Evolutionary conservation across 2,888 invertebrate genomes (phyloP).

Genomic region (Caenorhabditis wallacei): DNA sequence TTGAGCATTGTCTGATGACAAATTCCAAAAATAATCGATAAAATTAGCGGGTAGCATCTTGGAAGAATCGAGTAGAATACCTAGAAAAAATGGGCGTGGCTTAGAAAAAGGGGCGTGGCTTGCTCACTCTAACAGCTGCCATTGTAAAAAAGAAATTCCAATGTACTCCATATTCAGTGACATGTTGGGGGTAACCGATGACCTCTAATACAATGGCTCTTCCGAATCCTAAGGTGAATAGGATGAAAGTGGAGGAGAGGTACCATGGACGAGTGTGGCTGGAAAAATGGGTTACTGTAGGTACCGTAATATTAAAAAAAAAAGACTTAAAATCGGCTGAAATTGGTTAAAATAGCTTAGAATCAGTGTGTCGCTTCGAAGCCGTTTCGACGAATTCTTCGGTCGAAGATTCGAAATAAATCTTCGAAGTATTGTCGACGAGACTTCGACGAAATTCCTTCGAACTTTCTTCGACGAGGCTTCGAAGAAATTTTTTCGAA

Average conservation of each 20-base stretch:
- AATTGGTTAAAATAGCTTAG: too few relatives aligned
- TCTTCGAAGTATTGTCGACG: too few relatives aligned
- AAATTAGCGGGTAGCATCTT: conserved; percentile 52
- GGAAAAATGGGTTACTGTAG: background rate
- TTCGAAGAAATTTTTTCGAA: too few relatives aligned
- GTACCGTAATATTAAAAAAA: too few relatives aligned
- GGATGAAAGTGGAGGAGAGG: conserved; percentile 77
- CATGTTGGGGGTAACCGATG: conserved; percentile 91
- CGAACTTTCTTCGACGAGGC: too few relatives aligned
- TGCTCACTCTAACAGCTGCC: conserved; percentile 86
- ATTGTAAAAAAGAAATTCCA: conserved; percentile 99
- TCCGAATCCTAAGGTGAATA: conserved; percentile 84
- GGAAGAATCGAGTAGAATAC: conserved; percentile 59
- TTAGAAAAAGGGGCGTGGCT: background rate
- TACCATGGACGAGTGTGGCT: conserved; percentile 59
- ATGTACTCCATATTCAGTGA: conserved; percentile 95
- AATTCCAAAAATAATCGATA: conserved; percentile 61
- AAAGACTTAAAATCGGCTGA: too few relatives aligned
- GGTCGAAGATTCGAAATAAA: too few relatives aligned
- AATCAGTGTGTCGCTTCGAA: too few relatives aligned
- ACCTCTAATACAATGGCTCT: conserved; percentile 84
- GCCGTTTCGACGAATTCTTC: too few relatives aligned
- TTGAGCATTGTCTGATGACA: conserved; percentile 71
- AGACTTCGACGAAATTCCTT: too few relatives aligned
- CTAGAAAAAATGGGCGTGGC: background rate